Conservation (phyloP, 2,888 invertebrate species). For the Drosophila anomalipes region DNA sequence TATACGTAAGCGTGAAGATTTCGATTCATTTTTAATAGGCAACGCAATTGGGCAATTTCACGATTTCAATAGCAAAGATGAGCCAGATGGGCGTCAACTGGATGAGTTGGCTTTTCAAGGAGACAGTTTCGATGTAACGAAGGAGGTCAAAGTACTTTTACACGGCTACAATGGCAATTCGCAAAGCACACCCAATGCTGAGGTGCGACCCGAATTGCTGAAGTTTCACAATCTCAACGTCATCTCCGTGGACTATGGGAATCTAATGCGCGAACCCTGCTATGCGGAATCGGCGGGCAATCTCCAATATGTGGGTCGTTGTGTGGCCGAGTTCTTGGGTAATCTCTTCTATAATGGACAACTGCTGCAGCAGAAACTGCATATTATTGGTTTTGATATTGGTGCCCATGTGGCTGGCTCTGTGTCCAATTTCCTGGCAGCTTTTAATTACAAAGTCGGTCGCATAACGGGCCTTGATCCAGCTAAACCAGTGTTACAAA, state of each 20-base stretch:
- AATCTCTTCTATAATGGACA: background rate
- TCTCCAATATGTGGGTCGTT: constrained; percentile 87
- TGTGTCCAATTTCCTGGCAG: background rate
- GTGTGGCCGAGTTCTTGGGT: constrained; percentile 86
- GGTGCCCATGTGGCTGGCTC: constrained; percentile 3
- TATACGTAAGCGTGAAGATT: constrained; percentile 86
- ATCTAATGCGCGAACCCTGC: constrained; percentile 87
- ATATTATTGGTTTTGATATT: constrained; percentile 6
- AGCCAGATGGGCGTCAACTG: constrained; percentile 85
- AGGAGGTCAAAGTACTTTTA: constrained; percentile 87
- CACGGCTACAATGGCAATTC: constrained; percentile 88
- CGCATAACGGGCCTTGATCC: constrained; percentile 88
- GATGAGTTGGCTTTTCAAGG: background rate
- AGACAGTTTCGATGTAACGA: constrained; percentile 34
- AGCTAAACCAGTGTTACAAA: constrained; percentile 87
- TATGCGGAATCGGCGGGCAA: constrained; percentile 87
- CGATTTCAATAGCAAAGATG: constrained; percentile 1
- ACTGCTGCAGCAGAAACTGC: background rate
- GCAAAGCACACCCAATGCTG: constrained; percentile 87
- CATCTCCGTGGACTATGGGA: constrained; percentile 88
- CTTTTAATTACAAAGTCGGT: background rate
- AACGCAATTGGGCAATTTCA: background rate
- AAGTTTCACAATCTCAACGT: constrained; percentile 87
- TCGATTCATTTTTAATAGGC: constrained; percentile 8
- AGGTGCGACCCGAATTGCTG: constrained; percentile 87